phyloP scores from a whole-genome alignment of 2,113 vertebrate genomes.

The Sorex araneus region DNA sequence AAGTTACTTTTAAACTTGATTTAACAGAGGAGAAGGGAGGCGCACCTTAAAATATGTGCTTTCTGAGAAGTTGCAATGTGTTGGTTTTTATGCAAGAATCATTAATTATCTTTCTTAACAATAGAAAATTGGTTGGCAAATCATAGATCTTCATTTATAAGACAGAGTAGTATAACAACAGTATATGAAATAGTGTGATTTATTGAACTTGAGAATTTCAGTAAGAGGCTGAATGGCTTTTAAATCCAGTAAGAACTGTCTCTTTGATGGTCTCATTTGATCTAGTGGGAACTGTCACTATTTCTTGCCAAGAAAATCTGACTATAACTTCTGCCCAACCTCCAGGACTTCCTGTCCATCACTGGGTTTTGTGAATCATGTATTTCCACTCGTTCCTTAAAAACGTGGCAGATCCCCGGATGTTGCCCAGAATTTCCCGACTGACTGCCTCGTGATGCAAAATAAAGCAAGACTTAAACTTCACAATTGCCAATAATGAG shows the following conservation, averaged over 20 bases:
- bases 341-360: conserved; percentile 69
- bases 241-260: conserved; percentile 77
- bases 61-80: conserved; percentile 73
- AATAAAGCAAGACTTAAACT: conserved; percentile 97
- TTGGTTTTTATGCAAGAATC: conserved; percentile 72
- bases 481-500: conserved; percentile 98
- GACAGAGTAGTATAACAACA: conserved; percentile 67
- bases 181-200: conserved; percentile 85
- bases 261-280: conserved; percentile 79
- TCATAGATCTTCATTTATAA: conserved; percentile 85
- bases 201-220: conserved; percentile 86
- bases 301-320: conserved; percentile 77
- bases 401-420: conserved; percentile 72
- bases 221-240: conserved; percentile 76
- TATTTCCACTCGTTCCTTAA: conserved; percentile 58
- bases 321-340: conserved; percentile 81
- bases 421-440: conserved; percentile 89
- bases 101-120: conserved; percentile 84
- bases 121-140: conserved; percentile 76
- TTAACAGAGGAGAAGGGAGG: conserved; percentile 73
- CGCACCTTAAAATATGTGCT: conserved; percentile 65
- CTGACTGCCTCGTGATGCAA: conserved; percentile 90
- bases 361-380: conserved; percentile 65
- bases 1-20: conserved; percentile 82
- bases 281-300: conserved; percentile 75